Evolutionary conservation across 2,888 invertebrate genomes (phyloP).

Genomic region (Agrilus cyanescens): DNA sequence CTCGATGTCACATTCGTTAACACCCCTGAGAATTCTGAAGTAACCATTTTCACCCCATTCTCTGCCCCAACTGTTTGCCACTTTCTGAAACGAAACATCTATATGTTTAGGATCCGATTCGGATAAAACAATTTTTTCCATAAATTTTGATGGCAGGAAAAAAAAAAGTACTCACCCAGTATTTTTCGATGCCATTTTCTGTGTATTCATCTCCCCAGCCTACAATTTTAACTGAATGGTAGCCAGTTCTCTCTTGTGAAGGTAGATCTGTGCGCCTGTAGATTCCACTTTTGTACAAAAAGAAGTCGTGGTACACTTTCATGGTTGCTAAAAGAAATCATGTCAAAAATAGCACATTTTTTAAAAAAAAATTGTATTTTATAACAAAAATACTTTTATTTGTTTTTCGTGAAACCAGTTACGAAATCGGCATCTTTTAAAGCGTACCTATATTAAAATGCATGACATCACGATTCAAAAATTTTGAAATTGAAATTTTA

Average conservation of each 20-base stretch:
- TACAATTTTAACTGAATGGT: conserved; percentile 83
- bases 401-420: no score
- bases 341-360: conserved; percentile 1
- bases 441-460: no score
- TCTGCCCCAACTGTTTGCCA: conserved; percentile 88
- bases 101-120: background rate
- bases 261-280: conserved; percentile 53
- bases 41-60: conserved; percentile 88
- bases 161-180: conserved; percentile 58
- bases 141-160: background rate
- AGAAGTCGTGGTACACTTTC: conserved; percentile 86
- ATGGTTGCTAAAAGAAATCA: conserved; percentile 60
- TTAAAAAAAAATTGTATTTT: no score
- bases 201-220: conserved; percentile 79
- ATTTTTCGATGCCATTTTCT: conserved; percentile 51
- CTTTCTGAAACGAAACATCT: conserved; percentile 52
- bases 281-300: conserved; percentile 75
- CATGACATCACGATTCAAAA: no score
- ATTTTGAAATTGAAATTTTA: background rate
- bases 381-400: no score
- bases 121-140: background rate
- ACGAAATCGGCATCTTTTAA: no score
- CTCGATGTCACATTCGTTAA: conserved; percentile 83
- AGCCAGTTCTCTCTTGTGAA: conserved; percentile 48
- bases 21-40: conserved; percentile 76